Evolutionary conservation across 2,113 vertebrate genomes (phyloP), one percentile per base, ranked within the genome.

Genomic region (Apaloderma vittatum): DNA sequence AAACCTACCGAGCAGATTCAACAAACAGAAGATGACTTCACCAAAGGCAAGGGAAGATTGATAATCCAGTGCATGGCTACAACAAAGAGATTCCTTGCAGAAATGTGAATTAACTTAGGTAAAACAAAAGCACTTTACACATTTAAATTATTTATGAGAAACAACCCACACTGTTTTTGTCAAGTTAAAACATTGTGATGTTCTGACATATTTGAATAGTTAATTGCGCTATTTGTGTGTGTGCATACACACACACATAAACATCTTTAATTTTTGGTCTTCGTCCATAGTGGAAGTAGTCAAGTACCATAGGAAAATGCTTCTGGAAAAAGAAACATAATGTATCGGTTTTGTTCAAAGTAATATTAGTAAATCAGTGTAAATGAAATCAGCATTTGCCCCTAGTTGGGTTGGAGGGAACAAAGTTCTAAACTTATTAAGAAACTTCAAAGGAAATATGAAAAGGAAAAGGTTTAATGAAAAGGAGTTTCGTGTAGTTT

Each of bases 391-490:
- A 81, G 37, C 14, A 45, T 95, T 95, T 88, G 18, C 21, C 34
- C 63, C 29, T 21, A 57, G 32, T 67, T 71, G 37, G 63, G 46
- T 88, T 75, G 79, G 43, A 92, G 9, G 29, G 51, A 96, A 86
- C 16, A 58, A 61, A 82, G 67, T 62, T 83, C 55, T 92, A 73
- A 86, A 83, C 34, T 83, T 93, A 82, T 57, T 90, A 92, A 91
- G 84, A 83, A 93, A 88, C 72, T 92, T 95, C 93, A 95, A 96
- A 96, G 68, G 55, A 89, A 86, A 80, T 77, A 88, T 4, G 21
- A 54, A 95, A 86, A 70, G 54, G 63, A 83, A 93, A 95, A 92
- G 19, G 48, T 88, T 55, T 95, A 85, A 94, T 59, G 67, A 86
- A 86, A 91, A 76, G 32, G 59, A 79, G 59, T 79, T 93, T 88